Percentiles rank a stretch among this genome's conserved stretches.
Evolutionary conservation across 1,140 invertebrate species (phyloP).

Genomic region (Diuraphis noxia): DNA sequence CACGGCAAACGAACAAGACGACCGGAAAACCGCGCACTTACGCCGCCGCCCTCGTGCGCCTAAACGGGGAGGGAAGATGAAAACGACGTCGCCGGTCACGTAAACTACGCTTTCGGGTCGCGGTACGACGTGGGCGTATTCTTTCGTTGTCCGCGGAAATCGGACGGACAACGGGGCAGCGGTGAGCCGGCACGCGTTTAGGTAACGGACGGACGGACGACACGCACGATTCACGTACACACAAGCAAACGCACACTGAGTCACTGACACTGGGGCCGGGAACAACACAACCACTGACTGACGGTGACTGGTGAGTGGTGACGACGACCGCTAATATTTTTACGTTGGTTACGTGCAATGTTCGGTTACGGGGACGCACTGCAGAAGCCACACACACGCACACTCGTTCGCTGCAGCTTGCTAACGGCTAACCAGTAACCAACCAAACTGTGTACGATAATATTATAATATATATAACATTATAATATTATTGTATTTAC

Average conservation of each 20-base stretch:
- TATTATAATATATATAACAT: not conserved
- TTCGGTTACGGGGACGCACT: constrained; percentile 27
- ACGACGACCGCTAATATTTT: not conserved
- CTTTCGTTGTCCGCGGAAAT: not conserved
- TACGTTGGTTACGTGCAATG: constrained; percentile 29
- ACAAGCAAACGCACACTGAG: not conserved
- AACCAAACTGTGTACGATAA: not conserved
- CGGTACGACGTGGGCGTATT: not conserved
- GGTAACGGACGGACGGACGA: not conserved
- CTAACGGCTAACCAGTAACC: constrained; percentile 14
- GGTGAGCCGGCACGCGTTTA: constrained; percentile 15
- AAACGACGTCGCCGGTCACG: not conserved
- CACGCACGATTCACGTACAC: not conserved
- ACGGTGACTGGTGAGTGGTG: not conserved
- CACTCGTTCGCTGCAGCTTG: not conserved
- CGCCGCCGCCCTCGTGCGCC: not conserved
- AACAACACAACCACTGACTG: not conserved
- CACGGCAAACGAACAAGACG: not conserved
- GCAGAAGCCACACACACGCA: constrained; percentile 35
- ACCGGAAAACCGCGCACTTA: not conserved
- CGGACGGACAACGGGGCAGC: not conserved
- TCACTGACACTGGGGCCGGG: not conserved
- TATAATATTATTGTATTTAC: constrained; percentile 8
- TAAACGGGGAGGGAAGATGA: not conserved
- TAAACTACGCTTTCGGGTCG: not conserved